phyloP scores from a whole-genome alignment of 2,113 vertebrate species.

The Condylura cristata region DNA sequence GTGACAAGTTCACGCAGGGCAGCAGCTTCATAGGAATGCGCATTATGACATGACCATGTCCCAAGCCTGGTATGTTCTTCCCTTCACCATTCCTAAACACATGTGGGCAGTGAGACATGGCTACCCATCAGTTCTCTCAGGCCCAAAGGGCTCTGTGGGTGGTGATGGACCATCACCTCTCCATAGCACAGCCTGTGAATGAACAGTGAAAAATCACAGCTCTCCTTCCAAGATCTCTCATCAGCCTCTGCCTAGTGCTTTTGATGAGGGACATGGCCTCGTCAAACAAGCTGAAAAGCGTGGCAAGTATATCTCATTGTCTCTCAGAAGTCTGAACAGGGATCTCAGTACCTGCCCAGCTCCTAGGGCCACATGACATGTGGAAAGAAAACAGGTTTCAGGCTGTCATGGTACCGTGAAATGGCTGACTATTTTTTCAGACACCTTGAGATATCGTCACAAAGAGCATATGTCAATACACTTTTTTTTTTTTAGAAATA shows the following conservation, averaged over 20 bases:
- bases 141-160: not conserved
- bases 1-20: not conserved
- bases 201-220: not conserved
- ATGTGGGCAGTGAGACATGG: not conserved
- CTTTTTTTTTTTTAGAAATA: slow-evolving; percentile 2
- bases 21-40: not conserved
- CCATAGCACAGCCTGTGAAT: not conserved
- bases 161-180: not conserved
- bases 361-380: not conserved
- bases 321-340: not conserved
- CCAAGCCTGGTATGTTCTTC: not conserved
- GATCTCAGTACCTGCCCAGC: not conserved
- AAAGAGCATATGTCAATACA: not conserved
- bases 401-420: not conserved
- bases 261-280: not conserved
- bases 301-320: not conserved
- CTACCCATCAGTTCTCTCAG: not conserved
- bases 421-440: not conserved
- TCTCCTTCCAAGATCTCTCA: not conserved
- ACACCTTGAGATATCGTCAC: not conserved
- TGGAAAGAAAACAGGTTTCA: not conserved
- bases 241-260: not conserved
- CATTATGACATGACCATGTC: not conserved
- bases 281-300: not conserved
- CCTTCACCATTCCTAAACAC: not conserved